Evolutionary conservation across 2,888 invertebrate genomes (phyloP).

Genomic region (Atethmia centrago): DNA sequence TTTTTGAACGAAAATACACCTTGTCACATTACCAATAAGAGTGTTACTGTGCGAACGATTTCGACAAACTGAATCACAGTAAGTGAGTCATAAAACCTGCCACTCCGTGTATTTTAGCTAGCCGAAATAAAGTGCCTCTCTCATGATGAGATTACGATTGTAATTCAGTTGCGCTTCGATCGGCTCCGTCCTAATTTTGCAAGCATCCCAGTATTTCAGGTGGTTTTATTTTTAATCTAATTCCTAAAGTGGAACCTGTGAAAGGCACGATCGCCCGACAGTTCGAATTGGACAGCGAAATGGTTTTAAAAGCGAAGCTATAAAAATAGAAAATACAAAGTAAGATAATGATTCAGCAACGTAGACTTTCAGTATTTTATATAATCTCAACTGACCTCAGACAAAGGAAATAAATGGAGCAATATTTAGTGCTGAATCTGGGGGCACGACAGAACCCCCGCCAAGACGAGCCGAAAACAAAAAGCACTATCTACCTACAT

Average conservation of each 20-base stretch:
- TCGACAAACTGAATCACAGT: constrained; percentile 61
- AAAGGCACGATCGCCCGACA: constrained; percentile 50
- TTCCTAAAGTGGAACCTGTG: constrained; percentile 51
- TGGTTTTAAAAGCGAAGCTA: constrained; percentile 56
- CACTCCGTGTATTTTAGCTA: constrained; percentile 60
- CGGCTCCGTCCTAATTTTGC: constrained; percentile 52
- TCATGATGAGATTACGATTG: constrained; percentile 60
- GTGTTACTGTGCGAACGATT: constrained; percentile 43
- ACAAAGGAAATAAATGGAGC: constrained; percentile 43
- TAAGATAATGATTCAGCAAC: constrained; percentile 36
- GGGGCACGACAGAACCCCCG: no score
- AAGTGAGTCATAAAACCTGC: constrained; percentile 65
- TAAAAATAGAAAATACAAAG: constrained; percentile 51
- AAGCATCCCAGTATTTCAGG: constrained; percentile 46
- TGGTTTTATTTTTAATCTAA: constrained; percentile 59
- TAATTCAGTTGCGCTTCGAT: constrained; percentile 51
- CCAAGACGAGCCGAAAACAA: no score
- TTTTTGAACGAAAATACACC: constrained; percentile 56
- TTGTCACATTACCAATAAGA: constrained; percentile 54
- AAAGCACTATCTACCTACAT: no score
- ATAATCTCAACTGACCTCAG: constrained; percentile 26
- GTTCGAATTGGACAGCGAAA: constrained; percentile 58
- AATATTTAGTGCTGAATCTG: constrained; percentile 32
- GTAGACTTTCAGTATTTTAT: constrained; percentile 37
- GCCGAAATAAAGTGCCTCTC: constrained; percentile 56